Base-by-base conservation (phyloP, 2,113 vertebrate species). In the Dissostichus mawsoni region DNA sequence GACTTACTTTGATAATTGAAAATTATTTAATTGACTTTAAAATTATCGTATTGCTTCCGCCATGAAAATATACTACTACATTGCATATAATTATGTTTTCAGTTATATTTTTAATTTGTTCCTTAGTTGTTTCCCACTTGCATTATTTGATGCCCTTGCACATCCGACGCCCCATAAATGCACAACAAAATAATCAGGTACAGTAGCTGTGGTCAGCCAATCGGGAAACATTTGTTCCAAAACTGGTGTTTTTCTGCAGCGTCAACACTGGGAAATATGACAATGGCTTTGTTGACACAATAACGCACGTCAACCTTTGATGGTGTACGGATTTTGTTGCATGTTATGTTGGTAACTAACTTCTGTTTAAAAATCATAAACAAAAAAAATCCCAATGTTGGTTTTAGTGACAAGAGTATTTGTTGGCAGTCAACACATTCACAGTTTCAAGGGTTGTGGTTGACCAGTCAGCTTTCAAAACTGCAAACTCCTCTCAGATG, bases 401-500 rank as follows among this genome's bases (percentile, higher is more conserved):
- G 74, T 63, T 51, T 48, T 8, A 59, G 47, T 65, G 76, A 82
- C 70, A 81, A 72, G 72, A 65, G 33, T 9, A 44, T 69, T 57
- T 76, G 72, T 76, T 76, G 81, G 73, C 58, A 59, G 57, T 33
- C 51, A 58, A 67, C 12, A 44, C 57, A 61, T 74, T 78, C n/a
- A 36, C 65, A 63, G 76, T 73, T 33, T 66, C 29, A 36, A 56
- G 55, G 61, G 58, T 72, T 81, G 87, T 72, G 82, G 84, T 85
- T 45, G 6, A 81, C 66, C 86, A 74, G 55, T 48, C 69, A 59
- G 77, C 61, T 55, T 48, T 72, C 64, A 57, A 61, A 1, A 8
- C 59, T 50, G 76, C 63, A 77, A 88, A 88, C 83, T 88, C 71
- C 62, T 63, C 58, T 80, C 80, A 80, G 53, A 85, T 70, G 80